Conservation (phyloP, 2,888 invertebrate genomes). For the Pomacea canaliculata region DNA sequence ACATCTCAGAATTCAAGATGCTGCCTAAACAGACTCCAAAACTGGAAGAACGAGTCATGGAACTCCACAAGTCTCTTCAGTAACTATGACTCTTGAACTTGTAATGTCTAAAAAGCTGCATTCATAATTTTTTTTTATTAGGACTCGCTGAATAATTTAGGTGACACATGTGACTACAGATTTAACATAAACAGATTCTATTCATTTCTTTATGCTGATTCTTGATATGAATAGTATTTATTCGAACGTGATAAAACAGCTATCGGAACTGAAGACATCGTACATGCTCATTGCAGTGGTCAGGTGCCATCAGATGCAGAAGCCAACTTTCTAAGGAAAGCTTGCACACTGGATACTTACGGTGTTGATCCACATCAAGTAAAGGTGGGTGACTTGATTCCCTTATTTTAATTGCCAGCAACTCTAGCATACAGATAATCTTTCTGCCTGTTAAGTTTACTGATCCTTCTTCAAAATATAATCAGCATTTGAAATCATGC, state of each 20-base stretch:
- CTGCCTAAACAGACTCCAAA: slow-evolving; percentile 91
- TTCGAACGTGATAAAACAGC: no score
- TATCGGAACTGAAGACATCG: not conserved
- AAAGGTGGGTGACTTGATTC: slow-evolving; percentile 77
- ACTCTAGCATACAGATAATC: not conserved
- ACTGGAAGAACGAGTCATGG: slow-evolving; percentile 93
- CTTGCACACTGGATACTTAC: slow-evolving; percentile 93
- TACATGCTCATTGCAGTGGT: slow-evolving; percentile 73
- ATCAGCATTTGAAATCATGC: no score
- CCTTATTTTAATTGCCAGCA: not conserved
- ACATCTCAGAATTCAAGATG: slow-evolving; percentile 91
- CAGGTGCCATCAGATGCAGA: slow-evolving; percentile 90
- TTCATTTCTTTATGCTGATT: not conserved
- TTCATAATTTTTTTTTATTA: not conserved
- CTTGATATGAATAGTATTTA: no score
- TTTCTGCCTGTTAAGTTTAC: not conserved
- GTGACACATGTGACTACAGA: not conserved
- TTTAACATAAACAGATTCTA: not conserved
- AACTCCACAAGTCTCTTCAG: slow-evolving; percentile 87
- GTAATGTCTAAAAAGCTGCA: not conserved
- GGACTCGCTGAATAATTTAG: not conserved
- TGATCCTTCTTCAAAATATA: no score
- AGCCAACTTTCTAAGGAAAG: slow-evolving; percentile 89
- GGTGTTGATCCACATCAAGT: slow-evolving; percentile 98
- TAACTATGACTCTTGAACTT: slow-evolving; percentile 44